phyloP scores from a whole-genome alignment of 2,113 vertebrate species.

The Prunella himalayana region DNA sequence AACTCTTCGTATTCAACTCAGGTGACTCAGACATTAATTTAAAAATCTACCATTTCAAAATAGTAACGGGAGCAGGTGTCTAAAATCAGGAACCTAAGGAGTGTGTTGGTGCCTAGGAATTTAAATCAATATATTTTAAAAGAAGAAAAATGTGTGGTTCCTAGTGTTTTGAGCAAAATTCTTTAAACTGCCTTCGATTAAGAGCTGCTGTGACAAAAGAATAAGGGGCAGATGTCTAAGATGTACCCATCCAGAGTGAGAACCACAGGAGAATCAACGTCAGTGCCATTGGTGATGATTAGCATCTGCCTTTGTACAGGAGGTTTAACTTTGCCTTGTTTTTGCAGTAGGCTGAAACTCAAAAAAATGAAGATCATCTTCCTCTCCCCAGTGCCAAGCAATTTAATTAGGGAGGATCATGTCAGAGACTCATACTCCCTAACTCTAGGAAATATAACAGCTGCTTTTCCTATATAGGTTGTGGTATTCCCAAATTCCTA shows the following conservation, averaged over 20 bases:
- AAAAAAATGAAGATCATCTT: conserved; percentile 23
- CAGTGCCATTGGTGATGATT: neutral
- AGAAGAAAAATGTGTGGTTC: neutral
- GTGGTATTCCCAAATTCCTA: conserved; percentile 40
- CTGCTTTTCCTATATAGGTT: neutral
- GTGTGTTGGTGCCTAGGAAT: neutral
- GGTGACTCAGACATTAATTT: neutral
- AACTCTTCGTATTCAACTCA: neutral
- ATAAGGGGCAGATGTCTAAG: neutral
- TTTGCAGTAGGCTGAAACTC: neutral
- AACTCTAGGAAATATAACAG: conserved; percentile 43
- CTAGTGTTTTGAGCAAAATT: neutral
- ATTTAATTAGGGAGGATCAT: conserved; percentile 11
- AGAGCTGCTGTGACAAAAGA: neutral
- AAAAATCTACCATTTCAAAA: neutral
- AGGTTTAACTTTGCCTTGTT: neutral
- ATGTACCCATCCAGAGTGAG: neutral
- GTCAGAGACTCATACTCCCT: conserved; percentile 7
- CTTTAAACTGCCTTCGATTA: neutral
- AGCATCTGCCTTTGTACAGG: neutral
- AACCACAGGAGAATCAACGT: neutral
- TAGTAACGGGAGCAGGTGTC: neutral
- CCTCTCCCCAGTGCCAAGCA: neutral
- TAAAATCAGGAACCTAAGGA: neutral
- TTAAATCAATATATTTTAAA: neutral